Base-by-base conservation (phyloP, 2,113 vertebrate species). In the Sitta europaea region DNA sequence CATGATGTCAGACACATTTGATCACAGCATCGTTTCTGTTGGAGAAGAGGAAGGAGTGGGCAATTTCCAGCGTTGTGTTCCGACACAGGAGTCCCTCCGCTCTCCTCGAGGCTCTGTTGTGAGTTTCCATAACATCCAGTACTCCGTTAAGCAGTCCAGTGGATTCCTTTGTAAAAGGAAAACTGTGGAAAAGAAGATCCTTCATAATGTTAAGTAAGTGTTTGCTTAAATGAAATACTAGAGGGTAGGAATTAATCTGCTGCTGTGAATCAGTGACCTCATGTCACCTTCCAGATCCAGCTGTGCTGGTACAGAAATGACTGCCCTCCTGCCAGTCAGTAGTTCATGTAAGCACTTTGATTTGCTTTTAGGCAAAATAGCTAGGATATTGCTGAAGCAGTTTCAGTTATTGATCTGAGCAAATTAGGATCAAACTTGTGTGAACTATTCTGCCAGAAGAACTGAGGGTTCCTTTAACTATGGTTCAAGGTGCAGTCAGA, bases 121-220 rank as follows among this genome's bases (percentile, higher is more conserved):
- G 86, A 97, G 96, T 78, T 98, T 98, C 92, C 97, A 98, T 73
- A 85, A 97, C 48, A 97, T 98, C 81, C 91, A 98, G 70, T 98
- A 98, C 85, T 95, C 92, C 0, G 11, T 97, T 66, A 96, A 92
- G 83, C 94, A 91, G 68, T 80, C 88, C 83, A 91, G 55, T 54
- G 96, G 97, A 70, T 88, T 94, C 79, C 75, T 92, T 3, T 96
- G 92, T 77, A 96, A 89, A 61, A 45, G 65, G 58, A 97, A 91
- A 91, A 93, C 63, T 4, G 86, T 95, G 88, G 94, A 97, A 81
- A 98, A 97, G 94, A 96, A 94, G 95, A 97, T 98, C 57, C 97
- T 98, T 80, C 93, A 95, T 51, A 81, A 95, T 14, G 86, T 97
- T 61, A 94, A 97, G 97, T 98, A 96, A 97, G 97, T 97, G 62